Percentiles rank a stretch among this genome's conserved stretches.
These are phyloP conservation scores for Trachelus iudaicus DNA, from an alignment of 2,888 invertebrate species.

Conservation along the genomic window DNA sequence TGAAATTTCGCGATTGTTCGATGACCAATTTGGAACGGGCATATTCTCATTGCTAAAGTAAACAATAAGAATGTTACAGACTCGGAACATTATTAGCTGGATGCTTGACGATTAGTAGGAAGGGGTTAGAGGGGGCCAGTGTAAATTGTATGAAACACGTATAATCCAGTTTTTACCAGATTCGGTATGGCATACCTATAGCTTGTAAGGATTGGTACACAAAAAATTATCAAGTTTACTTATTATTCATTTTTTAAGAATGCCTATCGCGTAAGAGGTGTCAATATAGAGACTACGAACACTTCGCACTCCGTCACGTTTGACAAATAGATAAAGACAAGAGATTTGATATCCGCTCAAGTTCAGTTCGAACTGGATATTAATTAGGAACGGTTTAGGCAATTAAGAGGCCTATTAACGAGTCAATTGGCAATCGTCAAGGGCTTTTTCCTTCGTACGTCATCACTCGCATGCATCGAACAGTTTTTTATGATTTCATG, in stretches of 20 bases:
- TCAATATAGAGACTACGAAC: neutral
- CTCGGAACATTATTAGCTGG: neutral
- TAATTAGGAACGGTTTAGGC: conserved; percentile 10
- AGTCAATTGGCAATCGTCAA: conserved; percentile 35
- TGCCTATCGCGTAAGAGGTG: neutral
- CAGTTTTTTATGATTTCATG: conserved; percentile 6
- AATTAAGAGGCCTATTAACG: conserved; percentile 17
- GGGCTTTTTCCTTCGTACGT: conserved; percentile 14
- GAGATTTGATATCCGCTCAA: conserved; percentile 14
- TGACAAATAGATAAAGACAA: too few relatives aligned
- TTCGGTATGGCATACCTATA: neutral
- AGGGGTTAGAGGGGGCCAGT: neutral
- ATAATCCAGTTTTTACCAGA: neutral
- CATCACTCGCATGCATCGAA: neutral
- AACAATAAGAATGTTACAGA: neutral
- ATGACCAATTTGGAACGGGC: neutral
- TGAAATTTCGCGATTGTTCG: neutral
- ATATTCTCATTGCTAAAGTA: neutral
- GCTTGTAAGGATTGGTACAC: too few relatives aligned
- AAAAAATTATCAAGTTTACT: too few relatives aligned
- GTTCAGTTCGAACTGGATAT: conserved; percentile 12
- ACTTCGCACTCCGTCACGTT: too few relatives aligned
- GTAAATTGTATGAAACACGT: neutral
- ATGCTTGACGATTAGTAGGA: neutral
- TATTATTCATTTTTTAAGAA: too few relatives aligned